Percentiles rank a stretch among this genome's conserved stretches.
phyloP scores from a whole-genome alignment of 2,888 invertebrate genomes.

The Phorcus lineatus region DNA sequence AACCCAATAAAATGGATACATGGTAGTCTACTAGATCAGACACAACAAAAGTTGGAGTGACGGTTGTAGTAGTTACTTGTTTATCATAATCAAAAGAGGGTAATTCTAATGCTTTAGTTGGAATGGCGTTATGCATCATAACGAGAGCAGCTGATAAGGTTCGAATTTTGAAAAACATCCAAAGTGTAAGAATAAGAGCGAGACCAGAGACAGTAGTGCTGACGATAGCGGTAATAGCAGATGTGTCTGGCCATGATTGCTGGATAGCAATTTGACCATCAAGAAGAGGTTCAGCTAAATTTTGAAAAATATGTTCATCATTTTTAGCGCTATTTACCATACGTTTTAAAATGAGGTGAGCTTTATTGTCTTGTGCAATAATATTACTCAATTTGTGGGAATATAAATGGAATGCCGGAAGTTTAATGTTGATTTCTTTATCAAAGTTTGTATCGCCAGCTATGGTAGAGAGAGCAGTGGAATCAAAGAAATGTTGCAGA shows the following conservation, averaged over 20 bases:
- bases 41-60: too few relatives aligned
- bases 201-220: background rate
- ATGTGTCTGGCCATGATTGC: background rate
- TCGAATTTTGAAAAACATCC: background rate
- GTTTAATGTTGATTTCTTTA: background rate
- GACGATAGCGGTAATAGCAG: background rate
- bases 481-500: background rate
- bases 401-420: background rate
- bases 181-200: background rate
- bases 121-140: background rate
- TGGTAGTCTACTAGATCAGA: too few relatives aligned
- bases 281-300: slow-evolving; percentile 5
- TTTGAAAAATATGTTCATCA: background rate
- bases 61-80: too few relatives aligned
- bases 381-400: background rate
- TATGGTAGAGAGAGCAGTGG: background rate
- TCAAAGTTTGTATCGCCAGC: background rate
- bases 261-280: background rate
- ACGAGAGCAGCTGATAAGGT: background rate
- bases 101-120: too few relatives aligned
- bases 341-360: background rate
- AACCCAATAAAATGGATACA: too few relatives aligned
- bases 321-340: background rate
- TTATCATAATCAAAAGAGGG: too few relatives aligned
- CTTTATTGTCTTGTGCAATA: background rate